Percentiles rank a stretch among this genome's conserved stretches.
These are phyloP conservation scores for Psittacula echo DNA, from an alignment of 2,797 vertebrate genomes.

Conservation along the genomic window DNA sequence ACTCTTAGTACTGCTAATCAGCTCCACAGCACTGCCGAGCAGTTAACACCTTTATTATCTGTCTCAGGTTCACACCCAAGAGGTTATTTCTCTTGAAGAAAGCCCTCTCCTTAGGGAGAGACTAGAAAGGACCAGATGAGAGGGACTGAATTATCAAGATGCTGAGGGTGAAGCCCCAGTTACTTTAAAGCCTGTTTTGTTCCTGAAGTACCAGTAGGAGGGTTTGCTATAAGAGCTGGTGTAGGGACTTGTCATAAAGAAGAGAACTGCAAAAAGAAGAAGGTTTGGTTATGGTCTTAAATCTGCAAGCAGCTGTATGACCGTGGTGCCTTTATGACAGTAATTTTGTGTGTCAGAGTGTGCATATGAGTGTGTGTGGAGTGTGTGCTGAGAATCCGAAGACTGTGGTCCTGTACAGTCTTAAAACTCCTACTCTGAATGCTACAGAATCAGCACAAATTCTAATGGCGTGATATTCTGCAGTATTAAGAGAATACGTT, in stretches of 20 bases:
- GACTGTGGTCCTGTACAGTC: background rate
- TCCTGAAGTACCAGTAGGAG: background rate
- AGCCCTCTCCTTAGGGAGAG: background rate
- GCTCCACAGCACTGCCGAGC: background rate
- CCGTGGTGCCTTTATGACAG: background rate
- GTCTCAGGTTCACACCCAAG: conserved; percentile 30
- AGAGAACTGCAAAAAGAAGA: background rate
- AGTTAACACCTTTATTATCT: conserved; percentile 55
- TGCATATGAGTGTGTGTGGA: background rate
- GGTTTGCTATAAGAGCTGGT: background rate
- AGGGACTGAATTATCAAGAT: conserved; percentile 19
- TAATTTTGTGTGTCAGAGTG: background rate
- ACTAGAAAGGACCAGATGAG: background rate
- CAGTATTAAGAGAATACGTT: conserved; percentile 68
- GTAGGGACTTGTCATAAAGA: background rate
- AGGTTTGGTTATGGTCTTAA: conserved; percentile 5
- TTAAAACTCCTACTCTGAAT: background rate
- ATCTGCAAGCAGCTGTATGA: background rate
- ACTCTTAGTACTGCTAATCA: conserved; percentile 52
- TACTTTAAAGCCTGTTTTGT: background rate
- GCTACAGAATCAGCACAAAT: conserved; percentile 28
- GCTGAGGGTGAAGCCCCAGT: background rate
- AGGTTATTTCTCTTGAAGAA: conserved; percentile 31
- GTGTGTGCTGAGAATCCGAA: background rate
- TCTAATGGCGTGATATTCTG: conserved; percentile 40